Base-by-base conservation (phyloP, 2,888 invertebrate genomes). In the Drosophila crucigera region DNA sequence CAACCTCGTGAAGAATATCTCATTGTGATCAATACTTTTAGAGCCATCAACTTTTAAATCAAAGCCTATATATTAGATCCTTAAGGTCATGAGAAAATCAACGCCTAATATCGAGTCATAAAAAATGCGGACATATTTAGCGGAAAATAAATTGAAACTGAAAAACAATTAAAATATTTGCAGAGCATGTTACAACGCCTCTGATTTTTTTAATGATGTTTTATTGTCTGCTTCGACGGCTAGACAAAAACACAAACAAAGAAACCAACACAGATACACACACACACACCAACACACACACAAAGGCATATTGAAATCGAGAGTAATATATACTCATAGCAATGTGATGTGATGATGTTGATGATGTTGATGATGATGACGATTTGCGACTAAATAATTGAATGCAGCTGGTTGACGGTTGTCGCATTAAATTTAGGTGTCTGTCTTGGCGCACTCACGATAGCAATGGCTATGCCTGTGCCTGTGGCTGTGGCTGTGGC, bases 381-480 rank as follows among this genome's bases (percentile, higher is more conserved):
- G 77, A 77, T 87, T 87, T 90, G 92, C 83, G 76, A 76, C 87
- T 91, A 90, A 91, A 92, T 91, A 91, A 91, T 91, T 91, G 91
- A 92, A 91, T 91, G 91, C 91, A 91, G 91, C 91, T 91, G 91
- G 85, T 84, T 87, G 89, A 74, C 89, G 85, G 90, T 89, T 91
- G 89, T 92, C 89, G 91, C 89, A 89, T 87, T 84, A 89, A 89
- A 91, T 91, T 91, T 91, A 89, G 91, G 90, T 89, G 90, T 88
- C 90, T 88, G 76, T 75, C 69, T 55, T 58, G 41, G 52, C 61
- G 52, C 52, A 61, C 59, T 39, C 62, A 41, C 11, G 68, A 41
- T 43, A 22, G 53, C 62, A 49, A 33, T 66, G 66, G 52, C 58
- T 41, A 61, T 71, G 64, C 39, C 58, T 41, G 53, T 61, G 56